Base-by-base conservation (phyloP, 2,888 invertebrate genomes). In the Ichneumon xanthorius region DNA sequence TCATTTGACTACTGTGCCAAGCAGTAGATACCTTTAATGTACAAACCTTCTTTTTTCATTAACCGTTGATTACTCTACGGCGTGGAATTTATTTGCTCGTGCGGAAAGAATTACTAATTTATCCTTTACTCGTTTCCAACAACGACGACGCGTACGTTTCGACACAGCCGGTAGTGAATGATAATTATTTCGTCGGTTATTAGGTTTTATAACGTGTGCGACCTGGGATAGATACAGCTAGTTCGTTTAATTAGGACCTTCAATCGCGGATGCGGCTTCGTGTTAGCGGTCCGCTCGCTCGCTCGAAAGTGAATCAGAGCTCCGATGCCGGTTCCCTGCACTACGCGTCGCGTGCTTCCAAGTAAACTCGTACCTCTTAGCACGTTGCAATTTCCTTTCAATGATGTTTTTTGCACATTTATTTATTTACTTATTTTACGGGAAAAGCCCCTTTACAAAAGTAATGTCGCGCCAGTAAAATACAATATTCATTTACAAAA, bases 221-320 rank as follows among this genome's bases (percentile, higher is more conserved):
- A 26, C 40, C 45, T 30, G 63, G 16, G 16, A 11, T 30, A 16
- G 33, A 33, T 33, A 26, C 58, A 11, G 19, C 4, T 37, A 30
- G 22, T 48, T 53, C 22, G 72, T 26, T 70, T 72, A 80, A 84
- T 84, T 84, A 68, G 72, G 61, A 84, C 68, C 68, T 72, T 77
- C 73, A 61, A 73, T 77, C 77, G 72, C 77, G 77, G 72, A 80
- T 72, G 72, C 53, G 58, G 33, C 22, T 67, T 50, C 30, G 45
- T 33, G 63, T 33, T n/a, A 30, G 48, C 45, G 26, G 72, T 45
- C 30, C 19, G 53, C 45, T 75, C 61, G 61, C 61, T 48, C 63
- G 65, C 11, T n/a, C 40, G 37, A 67, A 67, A 53, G 40, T 5
- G 40, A 75, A 76, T 76, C 76, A 26, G 53, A 67, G 33, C 63